phyloP scores from a whole-genome alignment of 2,797 vertebrate genomes.

The Pygocentrus nattereri region DNA sequence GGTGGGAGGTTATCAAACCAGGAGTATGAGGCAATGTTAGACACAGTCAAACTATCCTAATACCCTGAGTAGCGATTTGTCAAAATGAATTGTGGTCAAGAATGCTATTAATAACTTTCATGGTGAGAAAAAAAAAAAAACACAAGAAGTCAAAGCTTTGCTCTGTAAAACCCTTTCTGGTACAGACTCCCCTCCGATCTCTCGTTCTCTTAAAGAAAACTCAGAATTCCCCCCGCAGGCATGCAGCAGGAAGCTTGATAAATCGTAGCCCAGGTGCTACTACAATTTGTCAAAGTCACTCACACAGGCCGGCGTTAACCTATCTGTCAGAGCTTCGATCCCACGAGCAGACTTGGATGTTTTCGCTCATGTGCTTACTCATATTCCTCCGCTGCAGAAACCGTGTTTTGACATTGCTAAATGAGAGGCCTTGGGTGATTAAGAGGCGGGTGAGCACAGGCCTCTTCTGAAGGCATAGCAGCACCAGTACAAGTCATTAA shows the following conservation, averaged over 20 bases:
- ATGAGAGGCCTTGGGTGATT: slow-evolving; percentile 68
- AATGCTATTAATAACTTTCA: slow-evolving; percentile 79
- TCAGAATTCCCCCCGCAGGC: slow-evolving; percentile 76
- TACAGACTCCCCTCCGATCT: slow-evolving; percentile 45
- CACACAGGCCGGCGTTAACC: slow-evolving; percentile 84
- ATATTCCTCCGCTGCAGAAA: slow-evolving; percentile 61
- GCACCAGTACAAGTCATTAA: slow-evolving; percentile 36
- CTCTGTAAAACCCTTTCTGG: slow-evolving; percentile 41
- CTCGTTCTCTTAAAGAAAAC: slow-evolving; percentile 71
- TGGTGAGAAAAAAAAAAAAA: slow-evolving; percentile 51
- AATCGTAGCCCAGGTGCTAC: slow-evolving; percentile 89
- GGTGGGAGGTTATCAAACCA: slow-evolving; percentile 83
- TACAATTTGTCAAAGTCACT: slow-evolving; percentile 89
- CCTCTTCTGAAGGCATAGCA: slow-evolving; percentile 43
- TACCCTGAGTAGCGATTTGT: slow-evolving; percentile 80
- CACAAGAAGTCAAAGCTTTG: background rate
- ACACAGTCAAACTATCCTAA: slow-evolving; percentile 80
- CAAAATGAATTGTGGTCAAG: slow-evolving; percentile 84
- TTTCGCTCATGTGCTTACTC: slow-evolving; percentile 61
- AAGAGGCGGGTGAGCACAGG: slow-evolving; percentile 49
- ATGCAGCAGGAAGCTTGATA: slow-evolving; percentile 83
- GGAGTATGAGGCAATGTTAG: slow-evolving; percentile 75
- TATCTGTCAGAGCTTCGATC: slow-evolving; percentile 75
- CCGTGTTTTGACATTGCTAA: slow-evolving; percentile 67
- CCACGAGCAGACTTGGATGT: slow-evolving; percentile 72